A percentile compares a stretch with the other conserved stretches of the same genome.
These are phyloP conservation scores for Phenacoccus solenopsis DNA, from an alignment of 1,140 invertebrate species.

Conservation along the genomic window DNA sequence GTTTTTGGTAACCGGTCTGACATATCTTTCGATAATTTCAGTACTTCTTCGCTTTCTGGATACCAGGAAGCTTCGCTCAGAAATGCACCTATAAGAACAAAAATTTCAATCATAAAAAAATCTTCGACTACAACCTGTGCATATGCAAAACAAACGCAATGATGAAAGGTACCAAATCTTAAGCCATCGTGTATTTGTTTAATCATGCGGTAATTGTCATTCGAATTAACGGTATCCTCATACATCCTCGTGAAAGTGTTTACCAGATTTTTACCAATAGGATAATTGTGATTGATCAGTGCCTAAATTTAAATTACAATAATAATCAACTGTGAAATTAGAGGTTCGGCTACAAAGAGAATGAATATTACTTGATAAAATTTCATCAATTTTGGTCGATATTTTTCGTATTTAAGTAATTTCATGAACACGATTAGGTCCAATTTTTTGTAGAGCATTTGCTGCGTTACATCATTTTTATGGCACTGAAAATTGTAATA, in stretches of 20 bases:
- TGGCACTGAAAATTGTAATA: neutral
- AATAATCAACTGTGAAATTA: neutral
- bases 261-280: neutral
- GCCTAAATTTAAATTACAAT: neutral
- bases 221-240: neutral
- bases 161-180: neutral
- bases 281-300: neutral
- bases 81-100: constrained; percentile 50
- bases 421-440: neutral
- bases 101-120: constrained; percentile 19
- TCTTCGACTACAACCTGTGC: no score
- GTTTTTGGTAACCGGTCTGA: constrained; percentile 40
- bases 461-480: neutral
- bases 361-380: neutral
- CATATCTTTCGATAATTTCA: constrained; percentile 46
- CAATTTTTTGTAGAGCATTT: neutral
- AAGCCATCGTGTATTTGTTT: neutral
- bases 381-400: neutral
- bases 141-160: neutral
- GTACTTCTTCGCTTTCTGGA: constrained; percentile 52
- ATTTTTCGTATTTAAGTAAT: neutral
- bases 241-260: neutral
- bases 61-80: constrained; percentile 78
- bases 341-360: neutral
- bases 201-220: neutral